These are phyloP conservation scores for Orchesellides sinensis DNA, from an alignment of 2,888 invertebrate species.

Conservation along the genomic window DNA sequence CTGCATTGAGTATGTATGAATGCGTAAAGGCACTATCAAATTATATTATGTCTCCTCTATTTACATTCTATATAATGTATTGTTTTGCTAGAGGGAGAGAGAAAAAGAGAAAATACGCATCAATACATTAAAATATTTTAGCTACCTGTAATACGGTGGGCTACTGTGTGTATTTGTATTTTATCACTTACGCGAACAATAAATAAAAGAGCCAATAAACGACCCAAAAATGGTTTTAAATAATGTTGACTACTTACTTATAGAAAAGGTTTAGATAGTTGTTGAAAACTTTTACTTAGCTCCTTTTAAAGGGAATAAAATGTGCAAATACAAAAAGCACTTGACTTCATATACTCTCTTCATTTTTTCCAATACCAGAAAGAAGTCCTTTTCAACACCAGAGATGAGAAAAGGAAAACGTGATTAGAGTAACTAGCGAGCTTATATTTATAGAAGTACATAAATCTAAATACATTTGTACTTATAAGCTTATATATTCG, in stretches of 20 bases:
- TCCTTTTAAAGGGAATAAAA: neutral
- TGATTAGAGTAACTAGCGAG: no score
- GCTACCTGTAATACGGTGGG: neutral
- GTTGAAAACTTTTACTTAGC: slow-evolving; percentile 1
- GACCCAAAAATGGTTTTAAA: slow-evolving; percentile 7
- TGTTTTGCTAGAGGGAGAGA: no score
- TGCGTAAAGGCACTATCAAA: slow-evolving; percentile 7
- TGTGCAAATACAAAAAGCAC: neutral
- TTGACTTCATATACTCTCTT: neutral
- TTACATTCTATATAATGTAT: no score
- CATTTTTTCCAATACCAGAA: neutral
- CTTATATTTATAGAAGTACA: no score
- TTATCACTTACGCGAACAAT: slow-evolving; percentile 4
- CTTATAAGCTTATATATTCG: neutral
- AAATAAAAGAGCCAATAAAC: slow-evolving; percentile 4
- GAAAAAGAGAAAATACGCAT: neutral
- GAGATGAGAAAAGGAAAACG: neutral
- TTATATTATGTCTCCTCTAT: no score
- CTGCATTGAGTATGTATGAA: neutral
- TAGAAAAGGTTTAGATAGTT: no score
- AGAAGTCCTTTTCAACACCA: no score
- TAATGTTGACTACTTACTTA: neutral
- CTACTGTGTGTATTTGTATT: slow-evolving; percentile 10
- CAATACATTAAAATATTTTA: neutral
- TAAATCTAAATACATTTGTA: no score